Evolutionary conservation across 2,113 vertebrate genomes (phyloP).

Genomic region (Arvicanthis niloticus): DNA sequence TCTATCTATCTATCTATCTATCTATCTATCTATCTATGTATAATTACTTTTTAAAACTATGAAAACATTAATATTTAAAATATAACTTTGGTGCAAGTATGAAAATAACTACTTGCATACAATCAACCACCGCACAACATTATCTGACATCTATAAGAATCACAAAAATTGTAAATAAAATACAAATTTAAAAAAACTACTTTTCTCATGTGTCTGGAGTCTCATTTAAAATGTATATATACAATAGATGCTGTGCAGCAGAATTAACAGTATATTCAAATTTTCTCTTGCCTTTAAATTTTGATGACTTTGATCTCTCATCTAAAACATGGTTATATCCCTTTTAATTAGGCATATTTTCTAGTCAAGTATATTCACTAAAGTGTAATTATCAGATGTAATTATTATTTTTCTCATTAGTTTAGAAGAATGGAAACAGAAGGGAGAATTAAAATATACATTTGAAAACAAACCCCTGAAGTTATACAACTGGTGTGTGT

Average conservation of each 20-base stretch:
- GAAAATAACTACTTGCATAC: background rate
- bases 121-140: background rate
- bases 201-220: constrained; percentile 33
- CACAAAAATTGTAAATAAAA: constrained; percentile 11
- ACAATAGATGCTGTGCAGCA: constrained; percentile 11
- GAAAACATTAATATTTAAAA: background rate
- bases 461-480: constrained; percentile 32
- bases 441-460: background rate
- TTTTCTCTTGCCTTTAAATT: constrained; percentile 45
- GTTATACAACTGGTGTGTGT: constrained; percentile 10
- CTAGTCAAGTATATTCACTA: constrained; percentile 63
- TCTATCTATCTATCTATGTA: background rate
- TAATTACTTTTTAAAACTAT: background rate
- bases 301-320: constrained; percentile 70
- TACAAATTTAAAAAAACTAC: background rate
- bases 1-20: background rate
- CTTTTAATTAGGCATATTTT: constrained; percentile 31
- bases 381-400: constrained; percentile 64
- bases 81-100: background rate
- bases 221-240: constrained; percentile 36
- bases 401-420: constrained; percentile 61
- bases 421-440: constrained; percentile 18
- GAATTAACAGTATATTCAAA: constrained; percentile 56
- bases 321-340: constrained; percentile 60
- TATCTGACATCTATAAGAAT: background rate